These are phyloP conservation scores for Clepsis dumicolana DNA, from an alignment of 2,888 invertebrate genomes.

Conservation along the genomic window DNA sequence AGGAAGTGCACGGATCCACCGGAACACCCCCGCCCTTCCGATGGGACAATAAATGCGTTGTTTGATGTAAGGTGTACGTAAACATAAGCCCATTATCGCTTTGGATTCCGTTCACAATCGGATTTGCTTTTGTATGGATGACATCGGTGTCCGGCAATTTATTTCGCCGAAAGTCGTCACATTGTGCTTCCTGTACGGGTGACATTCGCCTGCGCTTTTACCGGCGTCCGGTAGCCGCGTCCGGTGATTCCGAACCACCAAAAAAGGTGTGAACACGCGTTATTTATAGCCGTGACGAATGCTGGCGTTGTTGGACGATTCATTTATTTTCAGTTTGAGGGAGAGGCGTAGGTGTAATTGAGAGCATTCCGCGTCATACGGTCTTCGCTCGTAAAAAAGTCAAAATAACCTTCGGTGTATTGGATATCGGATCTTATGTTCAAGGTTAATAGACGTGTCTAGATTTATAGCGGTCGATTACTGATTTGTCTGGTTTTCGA, in stretches of 20 bases:
- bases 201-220: slow-evolving; percentile 71
- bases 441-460: slow-evolving; percentile 48
- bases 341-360: slow-evolving; percentile 66
- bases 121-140: slow-evolving; percentile 72
- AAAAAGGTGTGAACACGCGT: slow-evolving; percentile 83
- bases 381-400: slow-evolving; percentile 27
- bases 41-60: slow-evolving; percentile 62
- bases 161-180: slow-evolving; percentile 58
- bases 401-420: slow-evolving; percentile 28
- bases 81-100: slow-evolving; percentile 58
- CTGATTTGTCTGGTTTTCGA: slow-evolving; percentile 51
- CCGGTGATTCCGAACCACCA: slow-evolving; percentile 83
- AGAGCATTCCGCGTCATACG: slow-evolving; percentile 57
- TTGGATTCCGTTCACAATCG: slow-evolving; percentile 62
- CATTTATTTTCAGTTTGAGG: slow-evolving; percentile 76
- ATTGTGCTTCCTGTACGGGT: slow-evolving; percentile 56
- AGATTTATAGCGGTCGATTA: slow-evolving; percentile 41
- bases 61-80: slow-evolving; percentile 57
- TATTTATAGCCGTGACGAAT: slow-evolving; percentile 83
- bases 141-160: slow-evolving; percentile 75
- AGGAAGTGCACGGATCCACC: slow-evolving; percentile 58
- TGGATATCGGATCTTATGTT: slow-evolving; percentile 26
- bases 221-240: slow-evolving; percentile 80
- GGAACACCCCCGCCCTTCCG: slow-evolving; percentile 51
- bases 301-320: slow-evolving; percentile 65